Percentiles rank a stretch among this genome's conserved stretches.
Evolutionary conservation across 2,888 invertebrate species (phyloP).

Genomic region (Cerceris ruficornis): DNA sequence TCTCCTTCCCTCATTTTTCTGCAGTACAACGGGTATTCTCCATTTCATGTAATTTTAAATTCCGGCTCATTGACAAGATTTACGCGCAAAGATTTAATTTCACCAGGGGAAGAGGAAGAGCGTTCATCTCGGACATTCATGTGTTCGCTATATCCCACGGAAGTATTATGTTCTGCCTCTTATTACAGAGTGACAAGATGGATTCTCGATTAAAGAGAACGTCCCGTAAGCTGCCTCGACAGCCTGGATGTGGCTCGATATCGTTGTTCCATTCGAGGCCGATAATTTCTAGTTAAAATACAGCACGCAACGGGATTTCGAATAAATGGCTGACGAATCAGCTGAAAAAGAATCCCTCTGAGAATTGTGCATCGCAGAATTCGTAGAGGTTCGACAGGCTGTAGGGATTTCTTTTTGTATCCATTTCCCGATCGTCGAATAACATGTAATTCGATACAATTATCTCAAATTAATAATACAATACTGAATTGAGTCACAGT

Average conservation of each 20-base stretch:
- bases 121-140: slow-evolving; percentile 14
- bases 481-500: too few relatives aligned
- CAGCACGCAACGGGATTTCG: too few relatives aligned
- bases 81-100: slow-evolving; percentile 33
- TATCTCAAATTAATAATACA: too few relatives aligned
- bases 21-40: too few relatives aligned
- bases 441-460: too few relatives aligned
- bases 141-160: slow-evolving; percentile 19
- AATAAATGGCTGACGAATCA: too few relatives aligned
- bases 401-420: too few relatives aligned
- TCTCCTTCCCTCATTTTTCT: too few relatives aligned
- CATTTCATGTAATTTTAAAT: neutral
- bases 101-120: neutral
- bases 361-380: too few relatives aligned
- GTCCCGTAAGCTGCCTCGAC: slow-evolving; percentile 6
- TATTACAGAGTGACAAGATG: neutral
- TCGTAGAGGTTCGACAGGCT: too few relatives aligned
- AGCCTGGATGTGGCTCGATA: neutral
- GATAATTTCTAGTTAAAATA: neutral
- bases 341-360: too few relatives aligned
- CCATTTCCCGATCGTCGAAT: too few relatives aligned
- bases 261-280: neutral
- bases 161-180: slow-evolving; percentile 29
- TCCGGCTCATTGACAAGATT: slow-evolving; percentile 2
- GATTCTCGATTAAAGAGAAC: slow-evolving; percentile 15